These are phyloP conservation scores for Drosophila barbarae DNA, from an alignment of 2,888 invertebrate genomes.

Conservation along the genomic window DNA sequence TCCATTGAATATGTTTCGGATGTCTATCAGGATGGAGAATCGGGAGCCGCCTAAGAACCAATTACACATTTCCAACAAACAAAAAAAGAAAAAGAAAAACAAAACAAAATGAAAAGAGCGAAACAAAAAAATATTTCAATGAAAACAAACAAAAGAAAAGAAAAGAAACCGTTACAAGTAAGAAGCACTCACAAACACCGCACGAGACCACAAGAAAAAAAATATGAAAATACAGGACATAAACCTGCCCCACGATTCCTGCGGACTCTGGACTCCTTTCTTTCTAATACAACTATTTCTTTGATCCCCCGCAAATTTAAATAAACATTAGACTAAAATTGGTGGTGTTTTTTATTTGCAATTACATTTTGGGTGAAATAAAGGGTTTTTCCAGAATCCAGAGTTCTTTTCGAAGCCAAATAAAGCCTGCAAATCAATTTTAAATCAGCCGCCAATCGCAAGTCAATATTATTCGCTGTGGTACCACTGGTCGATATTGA, in stretches of 20 bases:
- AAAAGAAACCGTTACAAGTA: conserved; percentile 12
- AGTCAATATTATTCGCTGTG: neutral
- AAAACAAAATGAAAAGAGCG: neutral
- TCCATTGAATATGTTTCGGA: conserved; percentile 48
- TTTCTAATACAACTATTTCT: neutral
- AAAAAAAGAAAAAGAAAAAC: neutral
- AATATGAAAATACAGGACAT: conserved; percentile 6
- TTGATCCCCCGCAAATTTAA: conserved; percentile 3
- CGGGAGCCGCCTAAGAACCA: conserved; percentile 21
- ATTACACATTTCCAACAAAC: conserved; percentile 17
- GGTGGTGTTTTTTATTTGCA: neutral
- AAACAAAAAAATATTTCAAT: conserved; percentile 6
- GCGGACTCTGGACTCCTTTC: conserved; percentile 5
- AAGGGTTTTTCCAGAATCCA: too few relatives aligned
- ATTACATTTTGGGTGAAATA: neutral
- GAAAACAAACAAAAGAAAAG: neutral
- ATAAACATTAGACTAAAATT: conserved; percentile 5
- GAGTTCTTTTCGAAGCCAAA: too few relatives aligned
- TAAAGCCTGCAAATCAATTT: neutral
- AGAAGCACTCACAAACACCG: conserved; percentile 11
- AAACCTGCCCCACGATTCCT: neutral
- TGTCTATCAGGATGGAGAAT: conserved; percentile 39
- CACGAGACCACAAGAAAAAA: conserved; percentile 7
- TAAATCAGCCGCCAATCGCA: neutral
- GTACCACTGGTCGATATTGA: too few relatives aligned